A percentile compares a stretch with the other conserved stretches of the same genome.
Conservation (phyloP, 2,797 vertebrate species). For the Scomberomorus guttatus region DNA sequence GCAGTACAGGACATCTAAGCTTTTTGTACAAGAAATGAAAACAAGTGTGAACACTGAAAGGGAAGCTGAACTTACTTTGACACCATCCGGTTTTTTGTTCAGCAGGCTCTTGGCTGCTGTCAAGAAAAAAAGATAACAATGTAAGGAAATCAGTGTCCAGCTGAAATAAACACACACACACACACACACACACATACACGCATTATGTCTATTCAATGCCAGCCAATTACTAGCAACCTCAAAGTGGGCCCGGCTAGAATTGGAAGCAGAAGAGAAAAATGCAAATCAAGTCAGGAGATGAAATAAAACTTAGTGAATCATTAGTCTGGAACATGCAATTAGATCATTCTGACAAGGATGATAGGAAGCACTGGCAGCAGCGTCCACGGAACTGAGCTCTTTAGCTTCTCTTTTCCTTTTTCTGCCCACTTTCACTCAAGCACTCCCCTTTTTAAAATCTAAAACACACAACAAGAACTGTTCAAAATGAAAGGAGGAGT, state of each 20-base stretch:
- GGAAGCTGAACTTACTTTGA: constrained; percentile 89
- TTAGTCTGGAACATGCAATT: constrained; percentile 54
- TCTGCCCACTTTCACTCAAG: neutral
- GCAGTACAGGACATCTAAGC: neutral
- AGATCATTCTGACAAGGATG: constrained; percentile 9
- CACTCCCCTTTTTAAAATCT: neutral
- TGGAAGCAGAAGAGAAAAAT: constrained; percentile 53
- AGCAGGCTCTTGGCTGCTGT: constrained; percentile 95
- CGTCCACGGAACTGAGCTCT: neutral
- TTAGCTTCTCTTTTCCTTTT: neutral
- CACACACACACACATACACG: neutral
- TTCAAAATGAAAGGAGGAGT: neutral
- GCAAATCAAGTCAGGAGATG: constrained; percentile 52
- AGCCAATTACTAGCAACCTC: constrained; percentile 41
- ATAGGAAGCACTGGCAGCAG: constrained; percentile 7
- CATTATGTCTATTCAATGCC: constrained; percentile 14
- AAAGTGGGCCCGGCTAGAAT: constrained; percentile 14
- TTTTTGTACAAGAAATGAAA: neutral
- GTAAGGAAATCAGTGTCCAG: constrained; percentile 39
- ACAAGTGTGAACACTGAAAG: neutral
- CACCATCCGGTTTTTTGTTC: constrained; percentile 93
- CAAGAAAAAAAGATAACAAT: constrained; percentile 65
- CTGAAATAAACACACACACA: constrained; percentile 5
- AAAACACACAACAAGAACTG: neutral
- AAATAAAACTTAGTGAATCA: constrained; percentile 49